A percentile compares a stretch with the other conserved stretches of the same genome.
These are phyloP conservation scores for Actenoides hombroni DNA, from an alignment of 2,113 vertebrate genomes.

Conservation along the genomic window DNA sequence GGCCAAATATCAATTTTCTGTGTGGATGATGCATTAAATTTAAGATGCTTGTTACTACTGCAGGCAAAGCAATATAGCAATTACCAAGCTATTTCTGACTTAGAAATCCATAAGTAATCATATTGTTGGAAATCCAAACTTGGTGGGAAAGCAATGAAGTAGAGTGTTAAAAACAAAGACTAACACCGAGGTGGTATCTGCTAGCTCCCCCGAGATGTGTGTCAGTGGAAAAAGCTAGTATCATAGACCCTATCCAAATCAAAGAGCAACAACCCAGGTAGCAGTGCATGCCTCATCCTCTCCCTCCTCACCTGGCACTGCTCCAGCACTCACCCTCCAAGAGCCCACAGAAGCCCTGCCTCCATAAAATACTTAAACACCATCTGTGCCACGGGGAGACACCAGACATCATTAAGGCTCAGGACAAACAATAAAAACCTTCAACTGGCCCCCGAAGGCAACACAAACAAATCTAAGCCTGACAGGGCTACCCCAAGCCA, in stretches of 20 bases:
- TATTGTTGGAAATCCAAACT: not conserved
- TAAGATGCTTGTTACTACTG: not conserved
- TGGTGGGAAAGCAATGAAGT: not conserved
- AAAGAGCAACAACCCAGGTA: not conserved
- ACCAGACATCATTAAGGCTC: not conserved
- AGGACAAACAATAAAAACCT: not conserved
- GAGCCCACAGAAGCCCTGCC: not conserved
- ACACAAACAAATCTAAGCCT: not conserved
- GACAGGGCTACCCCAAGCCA: not conserved
- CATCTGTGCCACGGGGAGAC: accelerated
- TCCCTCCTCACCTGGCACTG: not conserved
- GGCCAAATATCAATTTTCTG: slow-evolving; percentile 53
- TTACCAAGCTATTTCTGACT: slow-evolving; percentile 52
- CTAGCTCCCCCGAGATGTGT: accelerated
- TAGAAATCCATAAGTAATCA: slow-evolving; percentile 50
- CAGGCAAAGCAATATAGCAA: slow-evolving; percentile 46
- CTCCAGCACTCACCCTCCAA: not conserved
- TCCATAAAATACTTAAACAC: not conserved
- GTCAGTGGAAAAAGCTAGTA: accelerated
- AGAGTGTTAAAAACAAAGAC: slow-evolving; percentile 6
- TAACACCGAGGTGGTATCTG: not conserved
- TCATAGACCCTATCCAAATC: not conserved
- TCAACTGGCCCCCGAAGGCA: not conserved
- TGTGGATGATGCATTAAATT: slow-evolving; percentile 51
- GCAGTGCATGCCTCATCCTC: not conserved